Conservation (phyloP, 2,113 vertebrate genomes). For the Sminthopsis crassicaudata region DNA sequence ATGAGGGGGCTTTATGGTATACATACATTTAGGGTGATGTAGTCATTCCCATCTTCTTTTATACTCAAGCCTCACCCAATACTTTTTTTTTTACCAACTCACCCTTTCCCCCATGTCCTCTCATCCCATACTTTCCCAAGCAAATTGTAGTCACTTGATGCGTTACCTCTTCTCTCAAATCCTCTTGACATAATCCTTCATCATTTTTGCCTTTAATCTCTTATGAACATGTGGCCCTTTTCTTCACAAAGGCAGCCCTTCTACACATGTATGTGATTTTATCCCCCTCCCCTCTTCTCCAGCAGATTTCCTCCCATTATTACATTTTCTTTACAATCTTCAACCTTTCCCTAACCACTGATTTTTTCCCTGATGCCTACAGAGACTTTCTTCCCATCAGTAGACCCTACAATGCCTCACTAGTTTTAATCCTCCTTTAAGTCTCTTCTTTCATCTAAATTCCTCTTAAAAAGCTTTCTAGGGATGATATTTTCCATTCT, state of each 20-base stretch:
- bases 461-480: not conserved
- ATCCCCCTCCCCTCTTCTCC: not conserved
- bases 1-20: not conserved
- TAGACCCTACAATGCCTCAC: not conserved
- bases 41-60: not conserved
- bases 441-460: too few species aligned
- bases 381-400: too few species aligned
- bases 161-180: not conserved
- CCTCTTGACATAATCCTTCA: not conserved
- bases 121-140: not conserved
- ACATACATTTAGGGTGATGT: not conserved
- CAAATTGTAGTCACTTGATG: too few species aligned
- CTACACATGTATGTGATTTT: too few species aligned
- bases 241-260: not conserved
- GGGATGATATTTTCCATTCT: not conserved
- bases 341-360: not conserved
- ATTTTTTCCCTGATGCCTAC: not conserved
- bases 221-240: too few species aligned
- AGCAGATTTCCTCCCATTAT: not conserved
- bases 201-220: not conserved
- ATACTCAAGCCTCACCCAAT: not conserved
- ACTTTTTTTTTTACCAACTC: not conserved
- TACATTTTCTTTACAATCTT: not conserved
- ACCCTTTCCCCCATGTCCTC: not conserved
- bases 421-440: not conserved